Conservation (phyloP, 1,140 invertebrate species). For the Eupristina koningsbergeri region DNA sequence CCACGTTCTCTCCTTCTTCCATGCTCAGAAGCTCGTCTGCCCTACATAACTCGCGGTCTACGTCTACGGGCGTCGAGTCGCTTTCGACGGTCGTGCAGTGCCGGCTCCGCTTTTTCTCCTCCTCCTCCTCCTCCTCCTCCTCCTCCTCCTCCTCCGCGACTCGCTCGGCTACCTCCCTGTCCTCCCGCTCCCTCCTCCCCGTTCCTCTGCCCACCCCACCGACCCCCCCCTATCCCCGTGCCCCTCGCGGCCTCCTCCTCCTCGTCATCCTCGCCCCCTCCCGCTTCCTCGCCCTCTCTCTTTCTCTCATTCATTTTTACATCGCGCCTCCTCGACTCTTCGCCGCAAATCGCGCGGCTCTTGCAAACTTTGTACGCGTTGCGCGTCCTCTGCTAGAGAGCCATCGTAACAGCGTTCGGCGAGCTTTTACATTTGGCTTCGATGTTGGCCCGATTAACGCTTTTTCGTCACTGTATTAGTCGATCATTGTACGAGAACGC, state of each 20-base stretch:
- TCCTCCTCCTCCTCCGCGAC: background rate
- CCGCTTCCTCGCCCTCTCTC: background rate
- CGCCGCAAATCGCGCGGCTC: background rate
- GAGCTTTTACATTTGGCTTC: background rate
- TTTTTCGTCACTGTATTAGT: conserved; percentile 2
- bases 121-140: background rate
- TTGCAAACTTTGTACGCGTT: background rate
- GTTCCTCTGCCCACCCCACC: too few relatives aligned
- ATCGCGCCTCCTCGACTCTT: too few relatives aligned
- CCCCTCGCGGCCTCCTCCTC: too few relatives aligned
- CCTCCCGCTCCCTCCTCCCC: too few relatives aligned
- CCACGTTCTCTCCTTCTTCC: conserved; percentile 25
- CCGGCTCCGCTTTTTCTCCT: background rate
- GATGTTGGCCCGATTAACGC: conserved; percentile 9
- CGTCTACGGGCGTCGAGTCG: background rate
- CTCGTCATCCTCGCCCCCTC: background rate
- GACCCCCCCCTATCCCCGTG: too few relatives aligned
- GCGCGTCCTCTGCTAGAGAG: conserved; percentile 13
- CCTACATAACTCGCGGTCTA: background rate
- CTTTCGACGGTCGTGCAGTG: background rate
- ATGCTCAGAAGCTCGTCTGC: background rate
- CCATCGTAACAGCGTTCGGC: background rate
- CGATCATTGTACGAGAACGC: background rate
- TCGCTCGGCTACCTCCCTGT: too few relatives aligned
- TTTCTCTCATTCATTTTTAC: too few relatives aligned